Base-by-base conservation (phyloP, 2,888 invertebrate genomes). In the Epistrophella euchroma region DNA sequence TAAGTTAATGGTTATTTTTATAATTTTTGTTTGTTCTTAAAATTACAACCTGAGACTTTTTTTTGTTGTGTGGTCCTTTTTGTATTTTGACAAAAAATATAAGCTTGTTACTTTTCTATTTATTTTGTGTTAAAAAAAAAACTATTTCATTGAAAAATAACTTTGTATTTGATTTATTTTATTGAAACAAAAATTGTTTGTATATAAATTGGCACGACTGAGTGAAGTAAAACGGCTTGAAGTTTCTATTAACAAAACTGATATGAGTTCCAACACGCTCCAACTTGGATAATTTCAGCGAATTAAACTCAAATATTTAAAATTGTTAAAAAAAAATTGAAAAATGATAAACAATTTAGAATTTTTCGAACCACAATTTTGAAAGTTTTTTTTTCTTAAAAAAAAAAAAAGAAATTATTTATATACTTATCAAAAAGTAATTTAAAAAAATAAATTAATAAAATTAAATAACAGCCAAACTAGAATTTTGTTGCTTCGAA, bases 301-400 rank as follows among this genome's bases (percentile, higher is more conserved):
- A 71, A 84, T 71, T 55, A 11, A 77, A 76, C 76, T 76, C 60
- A 45, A 58, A 45, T 78, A 60, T 70, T 35, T 19, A 45, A 89
- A 87, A 75, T 60, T 32, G 37, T 64, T 32, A 43, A 60, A 68
- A 77, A 47, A 40, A 15, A 56, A 22, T 28, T 15, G 15, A 25
- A 28, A 25, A 60, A 60, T n/a, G 47, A 17, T n/a, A 11, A 71
- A 64, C 17, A 70, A 76, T 83, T 86, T 79, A 35, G 72, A 73
- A 73, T 78, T 88, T 76, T 77, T 89, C 90, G 90, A 90, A 90
- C 90, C 88, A 89, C 88, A 90, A 90, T 90, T 90, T 91, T 88
- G 89, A 84, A 80, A 32, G n/a, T n/a, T n/a, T 15, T 73, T 82
- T 75, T 50, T 58, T 60, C 17, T 60, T 75, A 52, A 35, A 79